A percentile compares a stretch with the other conserved stretches of the same genome.
phyloP scores from a whole-genome alignment of 2,113 vertebrate species.

The Dermatemys mawii region DNA sequence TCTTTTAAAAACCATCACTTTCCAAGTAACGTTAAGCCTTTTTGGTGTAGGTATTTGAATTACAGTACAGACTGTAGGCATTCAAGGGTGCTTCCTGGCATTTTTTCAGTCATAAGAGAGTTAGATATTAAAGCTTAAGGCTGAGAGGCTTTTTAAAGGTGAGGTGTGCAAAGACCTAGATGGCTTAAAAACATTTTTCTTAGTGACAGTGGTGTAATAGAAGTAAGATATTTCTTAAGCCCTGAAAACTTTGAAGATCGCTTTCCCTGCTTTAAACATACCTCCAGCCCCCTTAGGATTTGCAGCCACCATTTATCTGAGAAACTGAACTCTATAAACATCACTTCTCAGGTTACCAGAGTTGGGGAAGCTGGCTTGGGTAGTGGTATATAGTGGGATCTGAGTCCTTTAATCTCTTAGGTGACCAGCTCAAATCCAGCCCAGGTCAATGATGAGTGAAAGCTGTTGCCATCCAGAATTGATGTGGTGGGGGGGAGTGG shows the following conservation, averaged over 20 bases:
- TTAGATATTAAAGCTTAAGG: rapidly evolving
- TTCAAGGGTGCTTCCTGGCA: rapidly evolving
- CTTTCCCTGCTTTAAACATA: rapidly evolving
- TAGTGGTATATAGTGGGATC: not conserved
- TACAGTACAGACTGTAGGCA: not conserved
- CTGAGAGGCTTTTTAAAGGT: not conserved
- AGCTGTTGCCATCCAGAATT: not conserved
- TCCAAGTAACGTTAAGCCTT: rapidly evolving
- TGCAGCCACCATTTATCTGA: rapidly evolving
- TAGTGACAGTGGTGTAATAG: not conserved
- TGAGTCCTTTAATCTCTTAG: not conserved
- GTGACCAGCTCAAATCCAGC: not conserved
- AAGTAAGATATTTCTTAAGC: rapidly evolving
- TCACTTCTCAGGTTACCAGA: not conserved
- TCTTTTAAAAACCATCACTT: not conserved
- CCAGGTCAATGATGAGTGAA: not conserved
- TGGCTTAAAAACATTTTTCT: not conserved
- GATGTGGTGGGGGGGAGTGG: no score
- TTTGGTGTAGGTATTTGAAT: not conserved
- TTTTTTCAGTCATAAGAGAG: rapidly evolving
- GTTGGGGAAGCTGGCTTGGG: not conserved
- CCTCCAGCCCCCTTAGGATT: not conserved
- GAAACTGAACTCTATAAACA: rapidly evolving
- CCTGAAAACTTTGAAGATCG: rapidly evolving
- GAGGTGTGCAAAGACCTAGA: not conserved